phyloP scores from a whole-genome alignment of 1,140 invertebrate genomes.

The Elymnias hypermnestra region DNA sequence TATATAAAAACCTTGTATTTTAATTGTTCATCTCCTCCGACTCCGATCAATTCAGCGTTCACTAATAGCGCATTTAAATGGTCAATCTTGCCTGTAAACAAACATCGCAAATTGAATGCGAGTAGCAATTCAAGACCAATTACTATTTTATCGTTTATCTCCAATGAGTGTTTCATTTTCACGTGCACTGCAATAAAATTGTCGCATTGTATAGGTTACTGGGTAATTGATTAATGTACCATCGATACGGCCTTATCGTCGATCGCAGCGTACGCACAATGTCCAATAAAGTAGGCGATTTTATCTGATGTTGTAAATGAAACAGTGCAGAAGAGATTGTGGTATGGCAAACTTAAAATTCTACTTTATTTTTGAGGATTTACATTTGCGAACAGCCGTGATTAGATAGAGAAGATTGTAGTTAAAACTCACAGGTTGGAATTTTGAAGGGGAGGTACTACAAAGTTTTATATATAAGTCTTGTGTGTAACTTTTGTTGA shows the following conservation, averaged over 20 bases:
- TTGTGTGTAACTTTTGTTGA: too few species aligned
- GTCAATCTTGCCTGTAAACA: slow-evolving; percentile 7
- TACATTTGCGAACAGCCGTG: slow-evolving; percentile 13
- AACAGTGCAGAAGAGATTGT: slow-evolving; percentile 45
- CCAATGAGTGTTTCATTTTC: slow-evolving; percentile 51
- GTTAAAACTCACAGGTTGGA: too few species aligned
- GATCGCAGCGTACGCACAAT: slow-evolving; percentile 58
- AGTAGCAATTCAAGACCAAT: slow-evolving; percentile 40
- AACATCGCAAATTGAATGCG: slow-evolving; percentile 20
- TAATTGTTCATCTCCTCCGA: too few species aligned
- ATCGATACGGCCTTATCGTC: slow-evolving; percentile 48
- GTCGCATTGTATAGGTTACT: slow-evolving; percentile 22
- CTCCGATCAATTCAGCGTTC: slow-evolving; percentile 5
- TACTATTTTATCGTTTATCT: slow-evolving; percentile 41
- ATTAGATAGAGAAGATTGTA: too few species aligned
- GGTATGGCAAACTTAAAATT: slow-evolving; percentile 29
- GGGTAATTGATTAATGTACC: slow-evolving; percentile 51
- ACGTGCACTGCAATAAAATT: slow-evolving; percentile 37
- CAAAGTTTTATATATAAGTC: too few species aligned
- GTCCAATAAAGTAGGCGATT: slow-evolving; percentile 65
- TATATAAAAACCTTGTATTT: too few species aligned
- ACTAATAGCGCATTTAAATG: slow-evolving; percentile 13
- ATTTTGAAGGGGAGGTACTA: too few species aligned
- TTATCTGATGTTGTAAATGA: slow-evolving; percentile 66
- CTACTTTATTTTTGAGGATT: slow-evolving; percentile 6